Evolutionary conservation across 2,113 vertebrate species (phyloP).

Genomic region (Tringa solitaria): DNA sequence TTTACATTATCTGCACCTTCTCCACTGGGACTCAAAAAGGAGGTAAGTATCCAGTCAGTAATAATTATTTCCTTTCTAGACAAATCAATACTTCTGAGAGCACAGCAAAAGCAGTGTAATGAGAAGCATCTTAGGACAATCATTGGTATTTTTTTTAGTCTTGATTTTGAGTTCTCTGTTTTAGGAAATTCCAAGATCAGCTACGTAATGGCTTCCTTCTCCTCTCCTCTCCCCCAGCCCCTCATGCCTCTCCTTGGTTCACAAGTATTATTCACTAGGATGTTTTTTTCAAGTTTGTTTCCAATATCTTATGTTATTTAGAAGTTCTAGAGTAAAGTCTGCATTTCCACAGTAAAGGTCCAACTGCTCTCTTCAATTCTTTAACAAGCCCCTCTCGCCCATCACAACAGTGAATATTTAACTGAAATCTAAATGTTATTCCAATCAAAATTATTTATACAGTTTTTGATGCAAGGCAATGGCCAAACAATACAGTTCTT

Average conservation of each 20-base stretch:
- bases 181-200: not conserved
- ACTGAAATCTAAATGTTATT: not conserved
- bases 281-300: not conserved
- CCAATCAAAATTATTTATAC: not conserved
- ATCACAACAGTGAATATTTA: not conserved
- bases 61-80: not conserved
- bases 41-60: not conserved
- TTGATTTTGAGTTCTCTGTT: not conserved
- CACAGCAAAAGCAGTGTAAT: not conserved
- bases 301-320: not conserved
- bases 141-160: not conserved
- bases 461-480: not conserved
- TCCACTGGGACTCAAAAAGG: not conserved
- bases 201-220: not conserved
- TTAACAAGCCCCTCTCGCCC: not conserved
- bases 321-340: not conserved
- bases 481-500: not conserved
- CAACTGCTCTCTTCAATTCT: not conserved
- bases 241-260: not conserved
- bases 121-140: not conserved
- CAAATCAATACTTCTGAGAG: not conserved
- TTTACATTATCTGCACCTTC: not conserved
- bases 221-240: too few relatives aligned
- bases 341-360: not conserved
- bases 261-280: not conserved